These are phyloP conservation scores for Centropyge bicolor DNA, from an alignment of 2,797 vertebrate genomes.

Conservation along the genomic window DNA sequence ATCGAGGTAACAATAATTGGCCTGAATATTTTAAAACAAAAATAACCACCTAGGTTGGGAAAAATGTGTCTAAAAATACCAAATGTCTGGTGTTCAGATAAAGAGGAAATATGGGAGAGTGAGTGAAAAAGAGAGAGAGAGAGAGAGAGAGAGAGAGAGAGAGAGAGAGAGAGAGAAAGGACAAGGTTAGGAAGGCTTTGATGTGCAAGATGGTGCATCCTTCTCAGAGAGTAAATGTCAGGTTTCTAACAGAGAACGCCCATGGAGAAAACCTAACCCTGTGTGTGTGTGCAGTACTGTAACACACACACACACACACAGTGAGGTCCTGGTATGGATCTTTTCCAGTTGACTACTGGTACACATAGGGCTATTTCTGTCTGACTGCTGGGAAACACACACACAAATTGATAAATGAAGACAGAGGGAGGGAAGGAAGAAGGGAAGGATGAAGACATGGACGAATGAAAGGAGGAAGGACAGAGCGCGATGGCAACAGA, in stretches of 20 bases:
- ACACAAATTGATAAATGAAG: slow-evolving; percentile 63
- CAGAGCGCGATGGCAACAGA: background rate
- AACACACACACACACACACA: background rate
- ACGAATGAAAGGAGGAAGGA: slow-evolving; percentile 22
- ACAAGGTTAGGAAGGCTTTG: slow-evolving; percentile 49
- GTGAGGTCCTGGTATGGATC: slow-evolving; percentile 65
- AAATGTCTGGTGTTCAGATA: slow-evolving; percentile 21
- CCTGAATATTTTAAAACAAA: slow-evolving; percentile 39
- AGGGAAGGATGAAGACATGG: slow-evolving; percentile 20
- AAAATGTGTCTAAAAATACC: slow-evolving; percentile 32
- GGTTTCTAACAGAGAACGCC: slow-evolving; percentile 67
- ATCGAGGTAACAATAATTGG: slow-evolving; percentile 14
- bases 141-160: background rate
- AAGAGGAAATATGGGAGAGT: slow-evolving; percentile 5
- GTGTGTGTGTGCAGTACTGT: slow-evolving; percentile 16
- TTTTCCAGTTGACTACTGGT: slow-evolving; percentile 71
- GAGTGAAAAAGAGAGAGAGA: background rate
- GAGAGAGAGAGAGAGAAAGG: slow-evolving; percentile 1
- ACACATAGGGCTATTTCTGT: slow-evolving; percentile 77
- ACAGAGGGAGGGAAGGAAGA: slow-evolving; percentile 32
- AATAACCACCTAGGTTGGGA: slow-evolving; percentile 14
- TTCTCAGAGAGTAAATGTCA: slow-evolving; percentile 72
- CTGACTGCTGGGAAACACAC: slow-evolving; percentile 76
- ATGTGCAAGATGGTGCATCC: slow-evolving; percentile 67
- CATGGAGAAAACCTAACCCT: slow-evolving; percentile 35